Conservation (phyloP, 2,888 invertebrate genomes). For the Phrixothrix hirtus region DNA sequence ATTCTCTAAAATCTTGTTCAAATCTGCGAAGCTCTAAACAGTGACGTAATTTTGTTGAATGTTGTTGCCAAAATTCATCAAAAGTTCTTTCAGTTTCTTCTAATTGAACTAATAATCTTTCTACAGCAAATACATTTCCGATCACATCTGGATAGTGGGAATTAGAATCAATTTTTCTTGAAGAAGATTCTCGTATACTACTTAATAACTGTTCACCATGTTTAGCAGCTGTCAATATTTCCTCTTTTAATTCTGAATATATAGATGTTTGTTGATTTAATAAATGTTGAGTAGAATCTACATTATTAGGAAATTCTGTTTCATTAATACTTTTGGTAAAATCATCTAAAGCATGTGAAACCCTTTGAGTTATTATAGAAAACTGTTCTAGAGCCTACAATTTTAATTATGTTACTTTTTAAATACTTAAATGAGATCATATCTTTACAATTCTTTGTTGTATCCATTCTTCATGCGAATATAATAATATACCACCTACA, state of each 20-base stretch:
- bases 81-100: conserved; percentile 94
- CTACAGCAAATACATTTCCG: conserved; percentile 89
- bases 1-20: conserved; percentile 92
- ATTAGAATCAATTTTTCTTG: conserved; percentile 62
- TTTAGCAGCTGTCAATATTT: conserved; percentile 82
- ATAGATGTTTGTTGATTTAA: conserved; percentile 79
- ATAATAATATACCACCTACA: conserved; percentile 85
- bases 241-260: conserved; percentile 76
- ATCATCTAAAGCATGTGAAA: conserved; percentile 81
- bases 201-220: conserved; percentile 87
- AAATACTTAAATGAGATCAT: background rate
- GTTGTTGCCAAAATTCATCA: conserved; percentile 92
- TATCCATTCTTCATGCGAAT: conserved; percentile 95
- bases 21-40: conserved; percentile 90
- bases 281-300: conserved; percentile 84
- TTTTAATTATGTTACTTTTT: background rate
- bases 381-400: conserved; percentile 91
- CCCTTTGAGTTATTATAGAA: conserved; percentile 87
- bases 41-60: conserved; percentile 85
- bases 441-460: conserved; percentile 84
- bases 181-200: conserved; percentile 64
- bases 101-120: conserved; percentile 88
- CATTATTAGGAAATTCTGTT: conserved; percentile 93
- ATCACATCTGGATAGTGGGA: conserved; percentile 62
- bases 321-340: conserved; percentile 89